Conservation (phyloP, 2,113 vertebrate species). For the Scophthalmus maximus region DNA sequence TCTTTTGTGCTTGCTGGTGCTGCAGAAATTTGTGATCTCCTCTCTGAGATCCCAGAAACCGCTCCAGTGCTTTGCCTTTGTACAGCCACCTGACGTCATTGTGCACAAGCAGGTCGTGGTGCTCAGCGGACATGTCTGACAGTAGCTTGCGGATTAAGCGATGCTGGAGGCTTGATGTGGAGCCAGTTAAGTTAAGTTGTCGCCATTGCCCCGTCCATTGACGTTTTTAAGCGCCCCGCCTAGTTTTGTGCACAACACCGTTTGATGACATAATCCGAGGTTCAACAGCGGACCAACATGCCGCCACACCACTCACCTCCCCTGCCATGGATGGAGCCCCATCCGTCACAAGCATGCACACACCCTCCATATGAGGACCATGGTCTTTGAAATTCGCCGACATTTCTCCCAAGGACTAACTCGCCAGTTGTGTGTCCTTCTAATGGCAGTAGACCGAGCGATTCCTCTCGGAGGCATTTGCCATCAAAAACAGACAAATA, state of each 20-base stretch:
- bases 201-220: slow-evolving; percentile 16
- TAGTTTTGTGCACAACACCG: slow-evolving; percentile 19
- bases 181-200: slow-evolving; percentile 23
- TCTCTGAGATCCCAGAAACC: slow-evolving; percentile 15
- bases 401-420: slow-evolving; percentile 16
- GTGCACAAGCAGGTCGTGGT: slow-evolving; percentile 33
- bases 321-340: slow-evolving; percentile 12
- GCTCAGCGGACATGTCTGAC: slow-evolving; percentile 37
- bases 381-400: slow-evolving; percentile 21
- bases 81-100: slow-evolving; percentile 34
- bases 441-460: slow-evolving; percentile 27
- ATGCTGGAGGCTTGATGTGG: too few species aligned
- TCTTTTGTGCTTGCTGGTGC: neutral
- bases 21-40: neutral
- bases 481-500: too few species aligned
- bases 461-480: too few species aligned
- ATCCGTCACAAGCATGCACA: slow-evolving; percentile 38
- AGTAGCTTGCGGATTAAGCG: slow-evolving; percentile 21
- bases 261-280: neutral
- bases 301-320: neutral
- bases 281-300: neutral
- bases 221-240: slow-evolving; percentile 10
- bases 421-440: slow-evolving; percentile 25
- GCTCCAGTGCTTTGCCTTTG: slow-evolving; percentile 41
- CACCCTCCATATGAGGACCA: slow-evolving; percentile 25